Evolutionary conservation across 1,140 invertebrate species (phyloP), one percentile per base, ranked within the genome.

Genomic region (Drosophila orosa): DNA sequence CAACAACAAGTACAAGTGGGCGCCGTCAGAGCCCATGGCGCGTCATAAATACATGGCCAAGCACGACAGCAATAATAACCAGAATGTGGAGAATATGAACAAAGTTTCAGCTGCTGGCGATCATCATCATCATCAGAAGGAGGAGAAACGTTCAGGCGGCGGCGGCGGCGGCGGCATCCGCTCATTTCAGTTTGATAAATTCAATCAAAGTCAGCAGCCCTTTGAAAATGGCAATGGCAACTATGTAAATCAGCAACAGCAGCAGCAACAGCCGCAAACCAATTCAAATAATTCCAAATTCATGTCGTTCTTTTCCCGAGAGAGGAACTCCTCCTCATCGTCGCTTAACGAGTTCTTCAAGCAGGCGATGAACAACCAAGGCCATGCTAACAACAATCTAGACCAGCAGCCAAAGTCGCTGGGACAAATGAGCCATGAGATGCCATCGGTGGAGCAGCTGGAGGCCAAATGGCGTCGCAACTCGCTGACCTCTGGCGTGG

Each of bases 381-480:
- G 67, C 19, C 48, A 66, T 48, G 48, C 65, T 22, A 81, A 68
- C 40, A 31, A 62, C 48, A 33, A 63, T 65, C 13, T 17, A 31
- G 81, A 83, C 2, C 80, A 84, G 44, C 84, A 84, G 44, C 84
- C 80, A 5, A 87, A 87, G 25, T 63, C 80, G 29, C 55, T 82
- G 22, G 74, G 73, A 1, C 68, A 59, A 25, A 50, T 72, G 1
- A 63, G 60, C 27, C 90, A 54, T 10, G 50, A 90, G 65, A 91
- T 91, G 56, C 81, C 77, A 24, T 83, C 80, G 7, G 90, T 91
- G 5, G 90, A 91, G 1, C 83, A 91, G 48, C 54, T 91, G 22
- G 90, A 91, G 73, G 90, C 90, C 50, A 91, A 91, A 71, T 91
- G 90, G 90, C 87, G 90, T 44, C 84, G 84, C 10, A 91, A 87